A percentile compares a stretch with the other conserved stretches of the same genome.
These are phyloP conservation scores for Nasonia vitripennis DNA, from an alignment of 1,140 invertebrate genomes.

Conservation along the genomic window DNA sequence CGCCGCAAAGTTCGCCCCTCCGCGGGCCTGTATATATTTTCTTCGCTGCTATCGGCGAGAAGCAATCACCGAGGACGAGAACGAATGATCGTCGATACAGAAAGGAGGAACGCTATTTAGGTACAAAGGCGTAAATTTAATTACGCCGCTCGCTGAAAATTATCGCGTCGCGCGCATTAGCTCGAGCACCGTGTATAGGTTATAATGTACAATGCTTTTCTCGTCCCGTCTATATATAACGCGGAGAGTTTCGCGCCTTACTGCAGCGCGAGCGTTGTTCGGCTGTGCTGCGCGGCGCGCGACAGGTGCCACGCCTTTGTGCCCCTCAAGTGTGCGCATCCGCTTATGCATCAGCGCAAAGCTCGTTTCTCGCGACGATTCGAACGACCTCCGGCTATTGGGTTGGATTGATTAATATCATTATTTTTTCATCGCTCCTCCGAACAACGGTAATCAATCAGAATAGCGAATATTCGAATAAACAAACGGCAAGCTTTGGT, in stretches of 20 bases:
- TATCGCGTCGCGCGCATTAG: background rate
- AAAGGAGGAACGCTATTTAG: background rate
- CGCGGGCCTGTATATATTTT: background rate
- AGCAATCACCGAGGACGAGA: background rate
- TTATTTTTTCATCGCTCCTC: too few species aligned
- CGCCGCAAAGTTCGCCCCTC: background rate
- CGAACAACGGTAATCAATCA: too few species aligned
- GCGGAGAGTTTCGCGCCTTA: background rate
- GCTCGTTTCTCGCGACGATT: too few species aligned
- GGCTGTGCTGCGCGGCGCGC: background rate
- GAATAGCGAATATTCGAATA: too few species aligned
- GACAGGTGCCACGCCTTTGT: constrained; percentile 33
- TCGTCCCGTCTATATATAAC: too few species aligned
- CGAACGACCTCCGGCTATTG: too few species aligned
- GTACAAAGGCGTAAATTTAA: background rate
- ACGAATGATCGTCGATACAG: background rate
- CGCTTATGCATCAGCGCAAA: background rate
- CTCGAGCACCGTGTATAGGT: background rate
- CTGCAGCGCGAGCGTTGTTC: background rate
- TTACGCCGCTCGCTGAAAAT: background rate
- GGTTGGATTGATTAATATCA: too few species aligned
- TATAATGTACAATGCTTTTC: too few species aligned
- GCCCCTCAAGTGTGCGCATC: background rate
- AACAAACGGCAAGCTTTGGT: too few species aligned
- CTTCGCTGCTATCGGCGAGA: background rate